Evolutionary conservation across 2,797 vertebrate species (phyloP).

Genomic region (Periophthalmus magnuspinnatus): DNA sequence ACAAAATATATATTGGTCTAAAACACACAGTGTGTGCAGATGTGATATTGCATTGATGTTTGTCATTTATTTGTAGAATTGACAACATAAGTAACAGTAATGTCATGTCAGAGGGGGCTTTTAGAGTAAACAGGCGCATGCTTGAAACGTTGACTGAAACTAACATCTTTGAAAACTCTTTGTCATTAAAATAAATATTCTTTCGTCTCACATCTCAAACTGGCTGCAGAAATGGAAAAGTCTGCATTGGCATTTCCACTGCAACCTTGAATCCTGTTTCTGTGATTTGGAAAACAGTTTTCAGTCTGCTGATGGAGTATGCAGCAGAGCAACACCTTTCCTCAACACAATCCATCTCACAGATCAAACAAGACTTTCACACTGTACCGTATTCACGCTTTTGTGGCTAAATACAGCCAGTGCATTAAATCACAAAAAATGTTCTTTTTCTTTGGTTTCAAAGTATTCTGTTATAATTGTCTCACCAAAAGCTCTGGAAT

Average conservation of each 20-base stretch:
- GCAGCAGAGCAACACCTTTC: constrained; percentile 44
- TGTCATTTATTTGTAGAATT: background rate
- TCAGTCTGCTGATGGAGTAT: constrained; percentile 43
- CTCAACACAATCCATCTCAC: constrained; percentile 47
- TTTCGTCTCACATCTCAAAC: constrained; percentile 31
- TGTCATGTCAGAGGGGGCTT: constrained; percentile 26
- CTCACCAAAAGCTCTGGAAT: constrained; percentile 17
- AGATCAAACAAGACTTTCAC: constrained; percentile 44
- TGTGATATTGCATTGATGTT: constrained; percentile 17
- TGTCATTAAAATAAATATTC: constrained; percentile 51
- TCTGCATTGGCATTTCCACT: constrained; percentile 35
- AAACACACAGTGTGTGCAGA: constrained; percentile 12
- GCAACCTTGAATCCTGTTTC: constrained; percentile 40
- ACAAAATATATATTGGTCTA: constrained; percentile 60
- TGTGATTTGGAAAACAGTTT: constrained; percentile 61
- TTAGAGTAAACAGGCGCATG: constrained; percentile 26
- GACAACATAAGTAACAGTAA: background rate
- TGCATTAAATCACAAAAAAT: constrained; percentile 28
- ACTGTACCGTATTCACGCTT: constrained; percentile 42
- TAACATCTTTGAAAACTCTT: constrained; percentile 32
- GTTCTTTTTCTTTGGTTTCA: constrained; percentile 50
- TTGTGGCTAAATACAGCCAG: constrained; percentile 41
- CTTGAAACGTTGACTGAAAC: constrained; percentile 30
- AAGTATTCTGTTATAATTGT: constrained; percentile 24
- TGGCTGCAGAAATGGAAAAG: constrained; percentile 50